Conservation (phyloP, 2,113 vertebrate genomes). For the Picathartes gymnocephalus region DNA sequence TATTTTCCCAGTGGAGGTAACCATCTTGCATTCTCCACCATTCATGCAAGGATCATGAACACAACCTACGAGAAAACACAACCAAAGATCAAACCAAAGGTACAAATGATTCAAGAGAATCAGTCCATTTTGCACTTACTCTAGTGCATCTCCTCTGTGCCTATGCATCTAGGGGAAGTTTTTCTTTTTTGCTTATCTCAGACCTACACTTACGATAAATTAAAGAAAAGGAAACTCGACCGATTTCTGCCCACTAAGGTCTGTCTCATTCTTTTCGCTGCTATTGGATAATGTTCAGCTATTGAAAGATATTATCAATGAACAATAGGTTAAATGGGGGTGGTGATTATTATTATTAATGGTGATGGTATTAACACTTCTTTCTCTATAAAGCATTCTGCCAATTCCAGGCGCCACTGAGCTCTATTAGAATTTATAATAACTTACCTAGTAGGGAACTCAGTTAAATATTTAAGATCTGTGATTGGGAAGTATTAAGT, state of each 20-base stretch:
- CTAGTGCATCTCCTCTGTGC: neutral
- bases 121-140: neutral
- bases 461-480: neutral
- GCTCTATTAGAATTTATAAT: neutral
- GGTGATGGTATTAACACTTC: neutral
- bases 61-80: constrained; percentile 73
- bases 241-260: neutral
- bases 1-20: constrained; percentile 65
- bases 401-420: neutral
- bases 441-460: neutral
- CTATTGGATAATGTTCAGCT: neutral
- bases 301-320: neutral
- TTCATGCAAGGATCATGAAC: constrained; percentile 80
- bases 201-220: neutral
- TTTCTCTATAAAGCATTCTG: neutral
- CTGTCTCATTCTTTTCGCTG: neutral
- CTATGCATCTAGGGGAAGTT: neutral
- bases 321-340: neutral
- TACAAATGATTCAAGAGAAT: neutral
- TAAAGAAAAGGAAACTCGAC: neutral
- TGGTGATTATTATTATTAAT: neutral
- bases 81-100: neutral
- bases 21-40: constrained; percentile 79
- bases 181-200: neutral
- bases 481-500: neutral